Evolutionary conservation across 2,888 invertebrate genomes (phyloP).

Genomic region (Dromius quadrimaculatus): DNA sequence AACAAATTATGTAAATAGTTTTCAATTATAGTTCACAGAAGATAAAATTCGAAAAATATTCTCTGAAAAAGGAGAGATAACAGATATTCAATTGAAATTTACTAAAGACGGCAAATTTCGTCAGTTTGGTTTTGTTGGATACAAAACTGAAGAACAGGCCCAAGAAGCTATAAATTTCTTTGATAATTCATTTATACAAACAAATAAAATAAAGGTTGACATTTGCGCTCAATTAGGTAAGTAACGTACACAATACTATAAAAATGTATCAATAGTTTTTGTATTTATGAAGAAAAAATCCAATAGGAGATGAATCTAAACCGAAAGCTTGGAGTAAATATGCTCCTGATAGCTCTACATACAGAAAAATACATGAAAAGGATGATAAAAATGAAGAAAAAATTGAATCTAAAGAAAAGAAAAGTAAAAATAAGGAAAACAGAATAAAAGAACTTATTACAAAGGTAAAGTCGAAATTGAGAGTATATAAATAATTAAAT

Average conservation of each 20-base stretch:
- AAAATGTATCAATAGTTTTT: conserved; percentile 57
- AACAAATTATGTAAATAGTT: conserved; percentile 34
- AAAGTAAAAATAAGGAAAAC: conserved; percentile 65
- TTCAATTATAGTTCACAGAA: conserved; percentile 77
- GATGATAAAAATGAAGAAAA: conserved; percentile 59
- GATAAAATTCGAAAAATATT: conserved; percentile 83
- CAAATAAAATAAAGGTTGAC: conserved; percentile 84
- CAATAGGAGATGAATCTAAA: conserved; percentile 74
- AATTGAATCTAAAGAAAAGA: conserved; percentile 57
- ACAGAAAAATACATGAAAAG: conserved; percentile 69
- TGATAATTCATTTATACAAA: conserved; percentile 87
- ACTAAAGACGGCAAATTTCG: conserved; percentile 92
- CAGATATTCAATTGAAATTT: conserved; percentile 94
- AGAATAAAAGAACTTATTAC: conserved; percentile 77
- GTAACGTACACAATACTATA: no score
- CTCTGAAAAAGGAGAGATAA: conserved; percentile 84
- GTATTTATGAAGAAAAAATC: no score
- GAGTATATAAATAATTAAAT: conserved; percentile 33
- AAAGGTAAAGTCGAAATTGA: no score
- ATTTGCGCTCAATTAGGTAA: conserved; percentile 75
- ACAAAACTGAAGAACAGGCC: conserved; percentile 84
- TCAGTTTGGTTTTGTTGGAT: conserved; percentile 95
- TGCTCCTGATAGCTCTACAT: conserved; percentile 80
- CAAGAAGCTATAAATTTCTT: conserved; percentile 81
- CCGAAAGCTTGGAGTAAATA: conserved; percentile 96